Evolutionary conservation across 1,140 invertebrate species (phyloP).

Genomic region (Phymorhynchus buccinoides): DNA sequence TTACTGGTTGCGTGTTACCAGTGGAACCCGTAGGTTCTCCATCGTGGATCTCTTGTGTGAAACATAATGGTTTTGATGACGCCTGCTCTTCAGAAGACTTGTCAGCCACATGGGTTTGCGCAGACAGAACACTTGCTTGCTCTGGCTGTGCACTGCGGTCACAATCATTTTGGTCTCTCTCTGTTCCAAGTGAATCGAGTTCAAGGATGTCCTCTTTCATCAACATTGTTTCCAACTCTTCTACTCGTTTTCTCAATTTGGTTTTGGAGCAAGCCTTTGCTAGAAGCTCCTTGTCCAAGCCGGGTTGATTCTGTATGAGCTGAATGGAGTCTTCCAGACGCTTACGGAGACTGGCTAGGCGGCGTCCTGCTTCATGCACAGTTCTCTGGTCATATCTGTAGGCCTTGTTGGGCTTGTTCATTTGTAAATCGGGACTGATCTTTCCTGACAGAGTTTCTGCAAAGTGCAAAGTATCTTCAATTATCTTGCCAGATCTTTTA

Average conservation of each 20-base stretch:
- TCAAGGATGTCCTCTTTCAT: conserved; percentile 13
- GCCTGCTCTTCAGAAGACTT: background rate
- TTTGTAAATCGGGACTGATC: background rate
- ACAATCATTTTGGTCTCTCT: background rate
- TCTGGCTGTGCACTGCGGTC: background rate
- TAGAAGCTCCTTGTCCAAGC: conserved; percentile 7
- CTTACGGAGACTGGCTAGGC: conserved; percentile 19
- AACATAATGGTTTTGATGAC: background rate
- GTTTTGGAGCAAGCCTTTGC: background rate
- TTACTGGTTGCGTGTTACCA: background rate
- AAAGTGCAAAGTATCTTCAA: background rate
- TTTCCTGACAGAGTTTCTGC: background rate
- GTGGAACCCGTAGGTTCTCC: background rate
- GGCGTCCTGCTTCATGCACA: background rate
- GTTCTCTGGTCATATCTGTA: background rate
- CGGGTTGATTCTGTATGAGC: background rate
- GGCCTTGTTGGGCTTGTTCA: background rate
- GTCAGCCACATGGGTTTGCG: background rate
- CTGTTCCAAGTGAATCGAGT: background rate
- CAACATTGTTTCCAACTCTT: background rate
- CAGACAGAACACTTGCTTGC: background rate
- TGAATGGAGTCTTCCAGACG: conserved; percentile 24
- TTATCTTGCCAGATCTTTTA: background rate
- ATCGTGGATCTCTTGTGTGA: background rate
- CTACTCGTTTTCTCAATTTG: background rate